A percentile compares a stretch with the other conserved stretches of the same genome.
phyloP scores from a whole-genome alignment of 2,797 vertebrate species.

The Danio kyathit region DNA sequence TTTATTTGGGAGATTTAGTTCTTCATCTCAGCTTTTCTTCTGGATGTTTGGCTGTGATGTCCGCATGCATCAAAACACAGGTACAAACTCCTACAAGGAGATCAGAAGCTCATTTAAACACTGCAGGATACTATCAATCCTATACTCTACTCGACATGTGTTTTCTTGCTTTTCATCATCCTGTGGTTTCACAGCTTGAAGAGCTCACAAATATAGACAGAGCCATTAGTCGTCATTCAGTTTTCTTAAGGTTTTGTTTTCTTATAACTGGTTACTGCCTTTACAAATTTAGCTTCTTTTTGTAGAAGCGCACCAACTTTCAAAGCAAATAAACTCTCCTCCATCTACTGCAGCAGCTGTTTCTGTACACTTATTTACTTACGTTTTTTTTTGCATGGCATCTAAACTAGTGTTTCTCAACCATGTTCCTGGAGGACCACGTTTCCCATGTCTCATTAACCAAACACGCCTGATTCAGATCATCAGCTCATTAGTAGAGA shows the following conservation, averaged over 20 bases:
- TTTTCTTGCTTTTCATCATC: constrained; percentile 19
- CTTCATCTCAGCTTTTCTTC: not conserved
- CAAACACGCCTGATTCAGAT: no score
- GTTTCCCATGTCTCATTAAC: no score
- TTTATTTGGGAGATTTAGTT: constrained; percentile 19
- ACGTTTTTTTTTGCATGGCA: not conserved
- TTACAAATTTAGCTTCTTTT: constrained; percentile 40
- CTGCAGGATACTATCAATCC: no score
- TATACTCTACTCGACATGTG: not conserved
- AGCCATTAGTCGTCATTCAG: not conserved
- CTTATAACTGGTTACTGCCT: constrained; percentile 35
- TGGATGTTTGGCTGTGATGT: not conserved
- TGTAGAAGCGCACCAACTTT: constrained; percentile 38
- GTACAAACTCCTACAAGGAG: not conserved
- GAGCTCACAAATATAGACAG: not conserved
- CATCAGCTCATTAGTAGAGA: no score
- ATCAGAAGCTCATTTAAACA: not conserved
- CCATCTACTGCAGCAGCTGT: constrained; percentile 18
- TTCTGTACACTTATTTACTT: not conserved
- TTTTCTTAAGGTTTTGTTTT: constrained; percentile 15
- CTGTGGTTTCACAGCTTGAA: not conserved
- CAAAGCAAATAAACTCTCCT: constrained; percentile 41
- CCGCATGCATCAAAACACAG: constrained; percentile 9
- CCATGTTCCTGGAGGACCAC: no score
- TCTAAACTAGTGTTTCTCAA: no score